Percentiles rank a stretch among this genome's conserved stretches.
Conservation (phyloP, 1,140 invertebrate genomes). For the Apis laboriosa region DNA sequence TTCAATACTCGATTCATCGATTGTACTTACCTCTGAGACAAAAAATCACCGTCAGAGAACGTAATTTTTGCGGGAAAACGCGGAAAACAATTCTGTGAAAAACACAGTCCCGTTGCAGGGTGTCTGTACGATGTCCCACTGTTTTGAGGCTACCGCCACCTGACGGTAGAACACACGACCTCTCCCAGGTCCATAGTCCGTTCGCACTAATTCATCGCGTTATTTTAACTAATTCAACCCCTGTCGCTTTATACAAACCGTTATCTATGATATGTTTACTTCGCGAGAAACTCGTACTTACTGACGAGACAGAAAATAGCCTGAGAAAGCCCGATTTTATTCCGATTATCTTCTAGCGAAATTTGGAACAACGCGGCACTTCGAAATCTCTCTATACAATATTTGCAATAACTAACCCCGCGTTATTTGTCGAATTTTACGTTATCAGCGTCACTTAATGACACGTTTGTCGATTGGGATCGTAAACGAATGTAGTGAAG, state of each 20-base stretch:
- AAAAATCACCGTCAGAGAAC: constrained; percentile 70
- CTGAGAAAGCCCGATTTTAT: neutral
- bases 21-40: constrained; percentile 74
- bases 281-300: neutral
- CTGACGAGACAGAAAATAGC: neutral
- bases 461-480: constrained; percentile 19
- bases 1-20: neutral
- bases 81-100: constrained; percentile 72
- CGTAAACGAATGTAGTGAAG: neutral
- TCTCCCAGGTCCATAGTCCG: constrained; percentile 67
- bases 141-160: constrained; percentile 73
- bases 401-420: constrained; percentile 63
- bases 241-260: neutral
- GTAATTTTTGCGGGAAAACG: constrained; percentile 69
- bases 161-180: constrained; percentile 62
- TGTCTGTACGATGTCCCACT: constrained; percentile 76
- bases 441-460: constrained; percentile 13
- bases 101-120: constrained; percentile 78
- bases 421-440: constrained; percentile 50
- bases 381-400: constrained; percentile 53
- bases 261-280: neutral
- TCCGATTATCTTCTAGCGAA: neutral
- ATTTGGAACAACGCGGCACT: constrained; percentile 57
- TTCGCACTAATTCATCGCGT: constrained; percentile 65
- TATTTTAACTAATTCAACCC: constrained; percentile 62